phyloP scores from a whole-genome alignment of 2,113 vertebrate species.

The Desmodus rotundus region DNA sequence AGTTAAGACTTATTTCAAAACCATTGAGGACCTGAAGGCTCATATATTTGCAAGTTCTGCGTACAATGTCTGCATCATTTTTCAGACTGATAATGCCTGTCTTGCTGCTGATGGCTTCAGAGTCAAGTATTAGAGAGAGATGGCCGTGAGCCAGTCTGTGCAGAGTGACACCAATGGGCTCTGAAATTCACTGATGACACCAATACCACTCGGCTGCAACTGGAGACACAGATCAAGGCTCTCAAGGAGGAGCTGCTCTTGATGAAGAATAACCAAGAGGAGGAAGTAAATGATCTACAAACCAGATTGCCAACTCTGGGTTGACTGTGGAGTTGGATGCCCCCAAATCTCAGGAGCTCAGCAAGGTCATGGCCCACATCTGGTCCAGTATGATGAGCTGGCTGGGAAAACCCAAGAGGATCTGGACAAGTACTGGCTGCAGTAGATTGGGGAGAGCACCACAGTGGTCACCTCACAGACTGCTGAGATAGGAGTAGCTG shows the following conservation, averaged over 20 bases:
- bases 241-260: conserved; percentile 89
- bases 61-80: neutral
- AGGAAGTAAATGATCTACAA: too few relatives aligned
- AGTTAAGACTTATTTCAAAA: conserved; percentile 83
- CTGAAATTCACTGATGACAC: conserved; percentile 79
- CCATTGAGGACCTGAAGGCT: conserved; percentile 85
- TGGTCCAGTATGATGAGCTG: conserved; percentile 88
- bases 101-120: neutral
- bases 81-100: neutral
- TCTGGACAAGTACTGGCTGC: conserved; percentile 89
- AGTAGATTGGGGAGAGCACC: conserved; percentile 82
- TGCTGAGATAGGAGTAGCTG: conserved; percentile 85
- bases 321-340: conserved; percentile 89
- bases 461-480: conserved; percentile 87
- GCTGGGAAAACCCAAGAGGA: conserved; percentile 91
- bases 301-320: too few relatives aligned
- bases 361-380: conserved; percentile 89
- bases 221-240: conserved; percentile 91
- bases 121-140: neutral
- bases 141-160: neutral
- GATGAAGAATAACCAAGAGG: too few relatives aligned
- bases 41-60: conserved; percentile 60
- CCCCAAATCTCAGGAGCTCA: conserved; percentile 89
- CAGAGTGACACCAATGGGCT: neutral
- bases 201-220: conserved; percentile 89